phyloP scores from a whole-genome alignment of 92 coral and sea anemone genomes.

The Parazoanthus swiftii region DNA sequence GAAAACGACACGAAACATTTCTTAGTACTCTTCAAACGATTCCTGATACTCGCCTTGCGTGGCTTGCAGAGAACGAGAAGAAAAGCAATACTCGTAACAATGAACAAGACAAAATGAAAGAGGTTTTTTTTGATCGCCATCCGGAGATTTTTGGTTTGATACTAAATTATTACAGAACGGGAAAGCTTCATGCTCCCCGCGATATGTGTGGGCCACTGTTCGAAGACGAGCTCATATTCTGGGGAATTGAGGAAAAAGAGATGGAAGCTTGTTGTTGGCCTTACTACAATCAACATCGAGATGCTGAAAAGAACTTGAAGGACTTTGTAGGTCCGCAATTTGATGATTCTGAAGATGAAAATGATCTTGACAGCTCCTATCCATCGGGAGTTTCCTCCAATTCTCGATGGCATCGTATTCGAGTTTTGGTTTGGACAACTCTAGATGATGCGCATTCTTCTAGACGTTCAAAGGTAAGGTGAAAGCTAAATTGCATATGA shows the following conservation, averaged over 20 bases:
- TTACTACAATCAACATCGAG: constrained; percentile 88
- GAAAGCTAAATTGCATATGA: background rate
- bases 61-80: constrained; percentile 83
- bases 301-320: constrained; percentile 90
- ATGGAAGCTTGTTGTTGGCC: constrained; percentile 99
- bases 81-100: constrained; percentile 56
- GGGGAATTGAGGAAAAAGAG: constrained; percentile 97
- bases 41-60: constrained; percentile 92
- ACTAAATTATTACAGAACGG: constrained; percentile 91
- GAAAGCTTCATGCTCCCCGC: constrained; percentile 92
- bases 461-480: constrained; percentile 75
- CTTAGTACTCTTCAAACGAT: constrained; percentile 84
- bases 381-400: constrained; percentile 27
- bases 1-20: constrained; percentile 89
- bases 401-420: constrained; percentile 65
- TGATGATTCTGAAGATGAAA: constrained; percentile 78
- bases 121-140: constrained; percentile 90
- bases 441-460: constrained; percentile 91
- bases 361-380: constrained; percentile 43
- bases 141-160: constrained; percentile 87
- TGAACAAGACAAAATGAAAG: constrained; percentile 53
- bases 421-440: constrained; percentile 80
- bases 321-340: constrained; percentile 93
- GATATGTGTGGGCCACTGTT: constrained; percentile 96
- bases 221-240: constrained; percentile 82